These are phyloP conservation scores for Osedax fenrisi DNA, from an alignment of 2,888 invertebrate species.

Conservation along the genomic window DNA sequence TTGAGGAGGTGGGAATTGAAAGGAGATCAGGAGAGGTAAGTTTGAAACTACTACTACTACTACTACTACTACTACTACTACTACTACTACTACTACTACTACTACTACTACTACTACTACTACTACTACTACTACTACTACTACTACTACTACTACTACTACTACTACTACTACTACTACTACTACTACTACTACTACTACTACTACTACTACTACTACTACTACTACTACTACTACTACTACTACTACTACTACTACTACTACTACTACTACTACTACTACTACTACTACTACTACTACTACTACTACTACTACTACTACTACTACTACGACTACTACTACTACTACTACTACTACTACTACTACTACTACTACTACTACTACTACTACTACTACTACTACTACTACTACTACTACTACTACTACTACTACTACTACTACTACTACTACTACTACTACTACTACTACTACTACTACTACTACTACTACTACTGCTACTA, in stretches of 20 bases:
- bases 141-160: constrained; percentile 5
- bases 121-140: background rate
- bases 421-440: background rate
- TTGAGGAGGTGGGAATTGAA: too few relatives aligned
- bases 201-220: background rate
- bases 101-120: constrained; percentile 2
- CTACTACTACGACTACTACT: too few relatives aligned
- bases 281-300: background rate
- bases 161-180: constrained; percentile 7
- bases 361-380: background rate
- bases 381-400: constrained; percentile 6
- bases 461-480: background rate
- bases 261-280: constrained; percentile 3
- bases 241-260: constrained; percentile 7
- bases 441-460: background rate
- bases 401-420: constrained; percentile 4
- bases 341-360: background rate
- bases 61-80: background rate
- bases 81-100: constrained; percentile 10
- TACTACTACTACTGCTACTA: background rate
- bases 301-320: background rate
- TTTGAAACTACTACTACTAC: constrained; percentile 2
- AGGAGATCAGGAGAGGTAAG: too few relatives aligned
- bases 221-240: constrained; percentile 7
- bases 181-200: background rate